phyloP scores from a whole-genome alignment of 2,797 vertebrate genomes.

The Adelosebastes latens region DNA sequence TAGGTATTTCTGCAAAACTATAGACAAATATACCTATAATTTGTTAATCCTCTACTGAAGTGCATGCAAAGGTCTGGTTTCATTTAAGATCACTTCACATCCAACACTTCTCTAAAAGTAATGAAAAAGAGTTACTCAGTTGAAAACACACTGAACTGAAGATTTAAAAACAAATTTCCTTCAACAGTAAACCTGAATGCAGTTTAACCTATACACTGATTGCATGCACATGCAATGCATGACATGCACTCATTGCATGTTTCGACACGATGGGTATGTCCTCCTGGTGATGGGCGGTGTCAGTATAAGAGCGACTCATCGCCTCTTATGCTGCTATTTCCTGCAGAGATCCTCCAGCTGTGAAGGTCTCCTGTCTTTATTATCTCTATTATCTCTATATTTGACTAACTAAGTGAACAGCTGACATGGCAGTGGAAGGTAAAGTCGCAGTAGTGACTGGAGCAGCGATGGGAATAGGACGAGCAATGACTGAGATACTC shows the following conservation, averaged over 20 bases:
- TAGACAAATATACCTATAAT: too few relatives aligned
- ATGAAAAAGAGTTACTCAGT: too few relatives aligned
- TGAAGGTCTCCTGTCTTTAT: rapidly evolving
- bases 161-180: background rate
- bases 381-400: rapidly evolving
- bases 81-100: too few relatives aligned
- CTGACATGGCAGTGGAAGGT: slow-evolving; percentile 59
- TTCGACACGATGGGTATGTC: background rate
- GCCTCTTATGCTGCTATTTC: background rate
- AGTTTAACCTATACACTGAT: background rate
- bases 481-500: slow-evolving; percentile 70
- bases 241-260: background rate
- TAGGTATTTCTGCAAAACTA: too few relatives aligned
- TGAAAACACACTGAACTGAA: too few relatives aligned
- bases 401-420: rapidly evolving
- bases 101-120: too few relatives aligned
- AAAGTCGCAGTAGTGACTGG: slow-evolving; percentile 80
- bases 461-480: slow-evolving; percentile 77
- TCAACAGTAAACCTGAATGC: background rate
- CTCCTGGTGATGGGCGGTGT: background rate
- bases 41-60: too few relatives aligned
- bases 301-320: rapidly evolving
- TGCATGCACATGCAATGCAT: too few relatives aligned
- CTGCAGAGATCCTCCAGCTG: background rate
- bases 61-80: too few relatives aligned